These are phyloP conservation scores for Eleutherodactylus coqui DNA, from an alignment of 2,797 vertebrate genomes.

Conservation along the genomic window DNA sequence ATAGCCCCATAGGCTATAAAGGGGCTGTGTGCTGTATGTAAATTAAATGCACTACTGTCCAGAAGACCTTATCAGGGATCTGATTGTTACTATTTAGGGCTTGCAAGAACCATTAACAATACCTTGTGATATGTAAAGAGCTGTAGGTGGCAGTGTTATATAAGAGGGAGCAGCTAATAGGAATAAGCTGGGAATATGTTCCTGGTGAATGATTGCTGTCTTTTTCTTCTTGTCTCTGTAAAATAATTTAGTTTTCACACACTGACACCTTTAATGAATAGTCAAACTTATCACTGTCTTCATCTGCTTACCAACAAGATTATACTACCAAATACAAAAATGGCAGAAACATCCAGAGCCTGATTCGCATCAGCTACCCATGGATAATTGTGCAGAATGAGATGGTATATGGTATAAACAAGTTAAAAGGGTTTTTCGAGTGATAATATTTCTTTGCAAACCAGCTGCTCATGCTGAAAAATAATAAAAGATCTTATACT, in stretches of 20 bases:
- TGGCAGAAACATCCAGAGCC: background rate
- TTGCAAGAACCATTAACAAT: background rate
- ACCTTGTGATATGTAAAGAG: background rate
- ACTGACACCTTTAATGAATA: conserved; percentile 29
- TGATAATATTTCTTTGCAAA: too few species aligned
- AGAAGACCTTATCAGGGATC: too few species aligned
- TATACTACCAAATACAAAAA: background rate
- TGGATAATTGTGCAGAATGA: background rate
- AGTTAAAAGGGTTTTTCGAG: too few species aligned
- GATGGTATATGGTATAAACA: background rate
- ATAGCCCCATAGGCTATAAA: too few species aligned
- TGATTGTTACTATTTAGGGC: background rate
- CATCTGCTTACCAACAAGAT: background rate
- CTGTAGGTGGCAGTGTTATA: conserved; percentile 51
- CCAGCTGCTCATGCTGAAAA: too few species aligned
- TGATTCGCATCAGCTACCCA: background rate
- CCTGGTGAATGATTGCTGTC: background rate
- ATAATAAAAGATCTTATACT: too few species aligned
- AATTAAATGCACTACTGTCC: too few species aligned
- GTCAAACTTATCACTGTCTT: background rate
- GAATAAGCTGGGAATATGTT: background rate
- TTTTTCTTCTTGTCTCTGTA: conserved; percentile 3
- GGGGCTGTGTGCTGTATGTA: too few species aligned
- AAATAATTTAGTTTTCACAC: conserved; percentile 56
- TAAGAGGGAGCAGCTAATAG: conserved; percentile 37